Base-by-base conservation (phyloP, 2,888 invertebrate species). In the Pharmacophagus antenor region DNA sequence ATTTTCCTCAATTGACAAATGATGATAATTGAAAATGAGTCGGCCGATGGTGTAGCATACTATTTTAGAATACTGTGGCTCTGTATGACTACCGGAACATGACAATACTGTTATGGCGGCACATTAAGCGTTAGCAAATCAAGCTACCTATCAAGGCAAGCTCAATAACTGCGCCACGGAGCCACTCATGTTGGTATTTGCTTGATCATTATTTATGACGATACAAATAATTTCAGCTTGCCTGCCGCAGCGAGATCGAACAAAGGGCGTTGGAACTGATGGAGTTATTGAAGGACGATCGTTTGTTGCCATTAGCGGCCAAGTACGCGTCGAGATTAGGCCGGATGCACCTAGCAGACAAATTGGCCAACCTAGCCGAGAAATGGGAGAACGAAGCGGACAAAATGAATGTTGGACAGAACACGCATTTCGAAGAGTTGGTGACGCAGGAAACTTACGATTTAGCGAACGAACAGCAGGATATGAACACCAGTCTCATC, bases 261-360 rank as follows among this genome's bases (percentile, higher is more conserved):
- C 94, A 94, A 70, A 92, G 98, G 44, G 98, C 97, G 0, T 85
- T 96, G 51, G 98, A 98, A 82, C 88, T 98, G 18, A 95, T 97
- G 80, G 94, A 96, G 73, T 90, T 97, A 69, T 92, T 98, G 72
- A 94, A 94, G 21, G 95, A 95, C 71, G 93, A 94, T 1, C 94
- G 95, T 48, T 89, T 97, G 0, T 83, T 98, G 41, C 95, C 95
- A 64, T 86, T 97, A 41, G 97, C 97, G 0, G 94, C 96, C n/a
- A 97, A 96, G 77, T 98, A 98, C 84, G 96, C 98, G 0, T 93
- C 94, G 0, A 94, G 95, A 66, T 88, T 95, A 12, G 94, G 96
- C 22, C 93, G 94, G 68, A 93, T 94, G 69, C 94, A 95, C 71
- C 88, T 98, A 48, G 95, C 95, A 0, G 95, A 97, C 68, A 95